Evolutionary conservation across 1,140 invertebrate genomes (phyloP).

Genomic region (Sitophilus oryzae): DNA sequence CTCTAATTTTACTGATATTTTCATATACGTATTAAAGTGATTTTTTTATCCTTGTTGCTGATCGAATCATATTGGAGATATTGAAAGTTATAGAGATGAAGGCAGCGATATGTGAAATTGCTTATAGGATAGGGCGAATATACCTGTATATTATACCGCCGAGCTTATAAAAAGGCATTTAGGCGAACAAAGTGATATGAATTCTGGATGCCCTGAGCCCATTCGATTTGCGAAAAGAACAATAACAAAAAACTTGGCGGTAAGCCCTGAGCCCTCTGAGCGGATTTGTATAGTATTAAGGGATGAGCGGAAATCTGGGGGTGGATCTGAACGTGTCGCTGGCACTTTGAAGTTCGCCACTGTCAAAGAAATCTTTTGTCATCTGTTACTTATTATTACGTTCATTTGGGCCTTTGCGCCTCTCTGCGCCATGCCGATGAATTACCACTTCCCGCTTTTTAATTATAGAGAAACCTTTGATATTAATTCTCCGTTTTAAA

Average conservation of each 20-base stretch:
- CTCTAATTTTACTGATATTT: no score
- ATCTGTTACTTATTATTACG: constrained; percentile 45
- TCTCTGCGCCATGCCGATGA: constrained; percentile 40
- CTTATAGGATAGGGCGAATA: neutral
- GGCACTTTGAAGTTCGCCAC: constrained; percentile 42
- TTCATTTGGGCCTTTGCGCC: constrained; percentile 42
- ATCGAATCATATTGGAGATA: no score
- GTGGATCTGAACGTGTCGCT: constrained; percentile 37
- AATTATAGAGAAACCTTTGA: constrained; percentile 42
- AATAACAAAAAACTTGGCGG: constrained; percentile 10
- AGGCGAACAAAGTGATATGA: constrained; percentile 20
- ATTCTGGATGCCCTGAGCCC: constrained; percentile 6
- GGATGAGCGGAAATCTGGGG: constrained; percentile 37
- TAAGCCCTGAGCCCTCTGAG: constrained; percentile 35
- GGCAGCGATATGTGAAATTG: constrained; percentile 12
- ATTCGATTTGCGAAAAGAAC: constrained; percentile 32
- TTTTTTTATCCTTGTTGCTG: no score
- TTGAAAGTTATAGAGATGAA: constrained; percentile 1
- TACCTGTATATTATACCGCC: constrained; percentile 15
- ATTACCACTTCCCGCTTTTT: constrained; percentile 42
- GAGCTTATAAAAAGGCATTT: constrained; percentile 22
- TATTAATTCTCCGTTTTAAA: constrained; percentile 27
- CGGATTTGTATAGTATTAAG: constrained; percentile 42
- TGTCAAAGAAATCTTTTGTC: constrained; percentile 44
- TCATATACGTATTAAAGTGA: no score